phyloP scores from a whole-genome alignment of 2,113 vertebrate species.

The Thamnaconus septentrionalis region DNA sequence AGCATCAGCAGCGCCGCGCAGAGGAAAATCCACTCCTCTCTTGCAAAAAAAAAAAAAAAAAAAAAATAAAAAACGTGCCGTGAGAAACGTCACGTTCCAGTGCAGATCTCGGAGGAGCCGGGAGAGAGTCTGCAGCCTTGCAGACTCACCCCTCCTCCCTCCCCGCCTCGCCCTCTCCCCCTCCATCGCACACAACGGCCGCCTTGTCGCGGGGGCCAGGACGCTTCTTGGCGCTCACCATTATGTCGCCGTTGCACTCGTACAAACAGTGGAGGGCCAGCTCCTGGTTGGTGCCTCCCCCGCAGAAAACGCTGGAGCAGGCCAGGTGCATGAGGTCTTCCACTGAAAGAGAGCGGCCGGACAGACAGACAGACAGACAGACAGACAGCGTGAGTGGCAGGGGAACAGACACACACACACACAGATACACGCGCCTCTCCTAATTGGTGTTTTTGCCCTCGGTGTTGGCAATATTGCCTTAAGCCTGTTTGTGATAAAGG shows the following conservation, averaged over 20 bases:
- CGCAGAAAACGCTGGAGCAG: constrained; percentile 91
- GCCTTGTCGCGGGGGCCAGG: neutral
- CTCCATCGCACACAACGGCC: no score
- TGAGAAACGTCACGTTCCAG: no score
- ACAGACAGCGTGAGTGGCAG: neutral
- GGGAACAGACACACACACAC: neutral
- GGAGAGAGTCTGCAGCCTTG: no score
- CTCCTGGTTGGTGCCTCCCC: constrained; percentile 97
- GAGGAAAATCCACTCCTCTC: no score
- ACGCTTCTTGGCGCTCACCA: constrained; percentile 81
- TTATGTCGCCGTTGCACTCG: constrained; percentile 87
- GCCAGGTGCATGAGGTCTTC: constrained; percentile 90
- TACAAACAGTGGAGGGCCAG: constrained; percentile 90
- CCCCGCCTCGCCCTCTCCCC: no score
- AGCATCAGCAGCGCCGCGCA: no score
- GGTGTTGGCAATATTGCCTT: neutral
- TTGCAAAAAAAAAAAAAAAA: no score
- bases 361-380: no score
- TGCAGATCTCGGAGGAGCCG: no score
- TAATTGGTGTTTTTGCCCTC: neutral
- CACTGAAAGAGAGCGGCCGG: constrained; percentile 71
- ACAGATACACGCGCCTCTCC: neutral
- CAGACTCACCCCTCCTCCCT: no score
- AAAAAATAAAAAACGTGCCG: no score
- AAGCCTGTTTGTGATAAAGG: neutral